These are phyloP conservation scores for Trinorchestia longiramus DNA, from an alignment of 1,140 invertebrate species.

Conservation along the genomic window DNA sequence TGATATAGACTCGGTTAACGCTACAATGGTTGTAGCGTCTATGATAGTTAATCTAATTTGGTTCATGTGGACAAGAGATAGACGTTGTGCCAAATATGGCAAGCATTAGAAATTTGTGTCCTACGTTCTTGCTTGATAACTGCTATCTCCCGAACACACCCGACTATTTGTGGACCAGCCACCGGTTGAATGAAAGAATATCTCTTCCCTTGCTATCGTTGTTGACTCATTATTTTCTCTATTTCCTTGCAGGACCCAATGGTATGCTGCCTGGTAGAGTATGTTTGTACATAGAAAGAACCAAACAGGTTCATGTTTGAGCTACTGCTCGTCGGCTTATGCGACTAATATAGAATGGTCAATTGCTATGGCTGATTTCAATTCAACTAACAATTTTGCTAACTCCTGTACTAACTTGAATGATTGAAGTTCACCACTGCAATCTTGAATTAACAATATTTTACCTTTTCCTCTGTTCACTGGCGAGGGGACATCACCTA, in stretches of 20 bases:
- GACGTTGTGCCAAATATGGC: not conserved
- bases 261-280: conserved; percentile 53
- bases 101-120: not conserved
- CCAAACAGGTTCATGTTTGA: not conserved
- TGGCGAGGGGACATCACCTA: not conserved
- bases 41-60: not conserved
- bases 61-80: not conserved
- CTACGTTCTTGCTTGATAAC: not conserved
- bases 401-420: not conserved
- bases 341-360: not conserved
- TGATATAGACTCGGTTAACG: too few species aligned
- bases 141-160: not conserved
- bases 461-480: not conserved
- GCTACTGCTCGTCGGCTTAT: not conserved
- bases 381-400: not conserved
- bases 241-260: conserved; percentile 37
- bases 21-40: not conserved
- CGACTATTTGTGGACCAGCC: not conserved
- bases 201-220: not conserved
- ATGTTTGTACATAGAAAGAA: conserved; percentile 4
- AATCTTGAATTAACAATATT: not conserved
- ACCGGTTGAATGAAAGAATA: not conserved
- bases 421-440: not conserved
- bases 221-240: not conserved
- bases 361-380: not conserved